These are phyloP conservation scores for Podilymbus podiceps DNA, from an alignment of 2,113 vertebrate species.

Conservation along the genomic window DNA sequence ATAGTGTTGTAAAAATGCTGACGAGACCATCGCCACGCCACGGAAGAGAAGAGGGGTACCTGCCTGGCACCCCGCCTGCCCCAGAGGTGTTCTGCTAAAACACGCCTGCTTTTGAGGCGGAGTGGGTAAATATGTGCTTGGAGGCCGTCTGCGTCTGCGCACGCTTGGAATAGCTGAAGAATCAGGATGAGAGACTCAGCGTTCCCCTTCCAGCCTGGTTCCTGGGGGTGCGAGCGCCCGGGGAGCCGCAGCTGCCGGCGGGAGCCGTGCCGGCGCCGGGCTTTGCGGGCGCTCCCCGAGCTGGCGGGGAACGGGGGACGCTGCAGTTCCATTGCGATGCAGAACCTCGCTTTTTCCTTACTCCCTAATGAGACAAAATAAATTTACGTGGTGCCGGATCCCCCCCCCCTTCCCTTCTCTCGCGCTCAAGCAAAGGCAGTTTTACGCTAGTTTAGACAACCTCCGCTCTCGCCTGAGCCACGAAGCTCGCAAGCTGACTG, in stretches of 20 bases:
- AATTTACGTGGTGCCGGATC: neutral
- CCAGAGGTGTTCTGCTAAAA: neutral
- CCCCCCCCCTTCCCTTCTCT: neutral
- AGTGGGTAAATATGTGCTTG: neutral
- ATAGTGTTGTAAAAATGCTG: accelerated
- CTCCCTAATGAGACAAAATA: conserved; percentile 34
- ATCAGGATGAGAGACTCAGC: neutral
- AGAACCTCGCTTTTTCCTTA: neutral
- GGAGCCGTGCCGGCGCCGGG: accelerated
- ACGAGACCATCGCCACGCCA: accelerated
- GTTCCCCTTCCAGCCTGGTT: neutral
- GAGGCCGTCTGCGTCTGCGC: neutral
- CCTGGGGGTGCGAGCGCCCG: neutral
- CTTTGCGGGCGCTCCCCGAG: neutral
- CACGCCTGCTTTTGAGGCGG: neutral
- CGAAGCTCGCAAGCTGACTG: conserved; percentile 39
- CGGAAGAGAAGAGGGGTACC: neutral
- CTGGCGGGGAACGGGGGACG: accelerated
- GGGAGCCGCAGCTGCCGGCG: accelerated
- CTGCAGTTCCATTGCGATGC: neutral
- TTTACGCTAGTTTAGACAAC: conserved; percentile 5
- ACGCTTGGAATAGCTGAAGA: neutral
- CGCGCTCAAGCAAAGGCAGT: neutral
- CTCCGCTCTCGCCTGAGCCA: neutral
- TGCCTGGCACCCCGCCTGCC: neutral